Evolutionary conservation across 1,140 invertebrate genomes (phyloP).

Genomic region (Dolichoris vasculosae): DNA sequence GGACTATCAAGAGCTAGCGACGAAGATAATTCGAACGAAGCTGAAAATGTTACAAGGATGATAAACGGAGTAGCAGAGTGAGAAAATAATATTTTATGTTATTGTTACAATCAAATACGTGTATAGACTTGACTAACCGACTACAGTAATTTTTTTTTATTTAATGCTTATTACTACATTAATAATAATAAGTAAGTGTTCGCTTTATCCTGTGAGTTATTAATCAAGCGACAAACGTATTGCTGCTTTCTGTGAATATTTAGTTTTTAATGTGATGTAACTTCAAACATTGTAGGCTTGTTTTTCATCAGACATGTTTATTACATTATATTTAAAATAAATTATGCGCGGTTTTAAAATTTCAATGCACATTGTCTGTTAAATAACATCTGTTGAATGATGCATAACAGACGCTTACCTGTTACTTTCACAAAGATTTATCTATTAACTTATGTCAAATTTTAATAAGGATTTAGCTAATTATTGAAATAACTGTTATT

Average conservation of each 20-base stretch:
- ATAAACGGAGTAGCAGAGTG: background rate
- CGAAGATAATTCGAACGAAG: background rate
- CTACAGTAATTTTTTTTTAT: too few species aligned
- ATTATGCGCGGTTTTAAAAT: background rate
- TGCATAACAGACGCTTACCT: background rate
- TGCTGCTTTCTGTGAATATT: background rate
- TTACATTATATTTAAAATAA: background rate
- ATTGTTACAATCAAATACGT: background rate
- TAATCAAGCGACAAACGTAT: background rate
- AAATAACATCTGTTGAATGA: background rate
- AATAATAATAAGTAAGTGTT: too few species aligned
- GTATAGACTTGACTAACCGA: too few species aligned
- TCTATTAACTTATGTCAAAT: background rate
- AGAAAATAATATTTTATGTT: background rate
- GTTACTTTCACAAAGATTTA: background rate
- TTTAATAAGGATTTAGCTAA: background rate
- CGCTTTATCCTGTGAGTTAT: too few species aligned
- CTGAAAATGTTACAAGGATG: background rate
- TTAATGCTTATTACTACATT: too few species aligned
- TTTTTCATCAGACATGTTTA: background rate
- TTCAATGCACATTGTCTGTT: background rate
- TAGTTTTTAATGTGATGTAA: background rate
- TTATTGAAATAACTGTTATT: background rate
- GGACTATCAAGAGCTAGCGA: background rate
- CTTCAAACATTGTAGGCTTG: background rate